Percentiles rank a stretch among this genome's conserved stretches.
phyloP scores from a whole-genome alignment of 2,113 vertebrate genomes.

The Cairina moschata region DNA sequence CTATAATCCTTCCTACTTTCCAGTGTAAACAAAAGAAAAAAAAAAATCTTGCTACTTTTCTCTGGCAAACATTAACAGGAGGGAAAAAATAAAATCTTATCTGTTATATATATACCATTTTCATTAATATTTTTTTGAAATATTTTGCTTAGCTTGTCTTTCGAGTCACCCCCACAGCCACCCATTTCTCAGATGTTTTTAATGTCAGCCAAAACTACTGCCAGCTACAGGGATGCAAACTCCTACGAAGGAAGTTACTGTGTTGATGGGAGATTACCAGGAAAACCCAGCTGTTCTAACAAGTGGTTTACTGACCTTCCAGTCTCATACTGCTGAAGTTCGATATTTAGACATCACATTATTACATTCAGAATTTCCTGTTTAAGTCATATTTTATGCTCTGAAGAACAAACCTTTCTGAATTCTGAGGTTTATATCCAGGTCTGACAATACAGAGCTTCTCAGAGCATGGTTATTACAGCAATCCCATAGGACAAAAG shows the following conservation, averaged over 20 bases:
- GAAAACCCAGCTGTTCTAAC: background rate
- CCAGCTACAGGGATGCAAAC: background rate
- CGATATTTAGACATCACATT: background rate
- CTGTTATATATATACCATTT: fast-evolving
- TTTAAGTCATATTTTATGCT: background rate
- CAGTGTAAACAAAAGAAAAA: background rate
- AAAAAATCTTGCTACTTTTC: background rate
- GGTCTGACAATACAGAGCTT: background rate
- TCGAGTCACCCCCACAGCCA: background rate
- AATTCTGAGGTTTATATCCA: background rate
- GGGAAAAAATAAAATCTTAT: background rate
- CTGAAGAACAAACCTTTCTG: background rate
- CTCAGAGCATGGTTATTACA: fast-evolving
- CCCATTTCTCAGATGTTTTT: background rate
- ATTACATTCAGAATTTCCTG: background rate
- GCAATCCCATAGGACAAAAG: background rate
- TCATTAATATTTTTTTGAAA: background rate
- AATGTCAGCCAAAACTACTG: background rate
- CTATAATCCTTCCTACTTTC: background rate
- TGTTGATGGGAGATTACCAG: background rate
- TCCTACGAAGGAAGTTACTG: background rate
- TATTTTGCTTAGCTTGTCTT: background rate
- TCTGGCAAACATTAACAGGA: background rate
- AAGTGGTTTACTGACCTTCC: background rate
- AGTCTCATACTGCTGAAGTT: background rate